Conservation (phyloP, 2,113 vertebrate genomes). For the Psophia crepitans region DNA sequence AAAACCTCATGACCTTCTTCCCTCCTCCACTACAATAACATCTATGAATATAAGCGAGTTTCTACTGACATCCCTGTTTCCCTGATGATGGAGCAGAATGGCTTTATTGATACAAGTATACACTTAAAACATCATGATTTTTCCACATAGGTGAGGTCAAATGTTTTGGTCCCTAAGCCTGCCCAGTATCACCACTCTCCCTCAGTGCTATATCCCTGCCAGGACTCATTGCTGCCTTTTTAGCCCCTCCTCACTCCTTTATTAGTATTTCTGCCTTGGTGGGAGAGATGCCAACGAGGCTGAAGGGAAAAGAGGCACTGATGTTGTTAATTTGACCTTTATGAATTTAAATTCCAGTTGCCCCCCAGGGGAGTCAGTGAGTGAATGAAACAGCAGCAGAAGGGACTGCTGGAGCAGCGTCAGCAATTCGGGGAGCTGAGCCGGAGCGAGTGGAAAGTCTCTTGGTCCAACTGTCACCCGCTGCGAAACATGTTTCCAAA, state of each 20-base stretch:
- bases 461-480: neutral
- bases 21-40: neutral
- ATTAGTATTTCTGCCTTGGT: neutral
- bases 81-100: neutral
- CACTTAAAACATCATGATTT: neutral
- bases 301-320: neutral
- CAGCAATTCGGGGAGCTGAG: neutral
- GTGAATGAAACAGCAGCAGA: neutral
- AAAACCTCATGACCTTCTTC: neutral
- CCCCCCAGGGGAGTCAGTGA: neutral
- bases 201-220: neutral
- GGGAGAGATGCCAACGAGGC: neutral
- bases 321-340: constrained; percentile 40
- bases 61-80: neutral
- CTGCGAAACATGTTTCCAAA: neutral
- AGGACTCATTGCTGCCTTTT: neutral
- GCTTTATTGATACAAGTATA: fast-evolving
- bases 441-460: neutral
- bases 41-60: neutral
- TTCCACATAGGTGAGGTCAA: neutral
- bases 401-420: neutral
- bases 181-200: neutral
- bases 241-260: neutral
- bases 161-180: neutral
- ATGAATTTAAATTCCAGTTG: constrained; percentile 6